phyloP scores from a whole-genome alignment of 2,797 vertebrate genomes.

The Lemur catta region DNA sequence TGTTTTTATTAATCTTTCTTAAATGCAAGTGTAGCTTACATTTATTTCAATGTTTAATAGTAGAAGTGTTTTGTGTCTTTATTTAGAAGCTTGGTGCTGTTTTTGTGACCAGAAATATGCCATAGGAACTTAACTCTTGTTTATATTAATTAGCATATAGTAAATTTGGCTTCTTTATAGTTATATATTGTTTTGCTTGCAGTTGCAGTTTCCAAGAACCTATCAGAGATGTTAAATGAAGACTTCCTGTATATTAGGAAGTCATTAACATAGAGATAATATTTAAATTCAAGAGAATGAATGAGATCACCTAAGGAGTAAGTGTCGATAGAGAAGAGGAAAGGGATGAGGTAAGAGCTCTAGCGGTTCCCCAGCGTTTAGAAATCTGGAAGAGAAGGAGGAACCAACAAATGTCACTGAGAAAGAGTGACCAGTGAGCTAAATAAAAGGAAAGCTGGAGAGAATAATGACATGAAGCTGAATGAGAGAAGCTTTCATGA shows the following conservation, averaged over 20 bases:
- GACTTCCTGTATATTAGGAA: not conserved
- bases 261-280: not conserved
- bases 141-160: not conserved
- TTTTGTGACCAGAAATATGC: not conserved
- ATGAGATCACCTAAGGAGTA: not conserved
- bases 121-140: not conserved
- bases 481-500: not conserved
- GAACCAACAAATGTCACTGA: not conserved
- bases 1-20: not conserved
- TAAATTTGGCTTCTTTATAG: not conserved
- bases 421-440: not conserved
- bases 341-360: not conserved
- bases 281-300: slow-evolving; percentile 30
- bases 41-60: not conserved
- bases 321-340: not conserved
- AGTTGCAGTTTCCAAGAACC: not conserved
- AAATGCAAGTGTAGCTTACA: not conserved
- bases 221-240: not conserved
- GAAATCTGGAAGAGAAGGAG: not conserved
- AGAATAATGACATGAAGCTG: not conserved
- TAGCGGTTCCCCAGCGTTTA: not conserved
- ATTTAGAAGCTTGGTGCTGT: not conserved
- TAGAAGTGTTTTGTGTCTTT: not conserved
- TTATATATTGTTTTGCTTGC: not conserved
- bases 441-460: not conserved